Conservation (phyloP, 2,113 vertebrate genomes). For the Glaucidium brasilianum region DNA sequence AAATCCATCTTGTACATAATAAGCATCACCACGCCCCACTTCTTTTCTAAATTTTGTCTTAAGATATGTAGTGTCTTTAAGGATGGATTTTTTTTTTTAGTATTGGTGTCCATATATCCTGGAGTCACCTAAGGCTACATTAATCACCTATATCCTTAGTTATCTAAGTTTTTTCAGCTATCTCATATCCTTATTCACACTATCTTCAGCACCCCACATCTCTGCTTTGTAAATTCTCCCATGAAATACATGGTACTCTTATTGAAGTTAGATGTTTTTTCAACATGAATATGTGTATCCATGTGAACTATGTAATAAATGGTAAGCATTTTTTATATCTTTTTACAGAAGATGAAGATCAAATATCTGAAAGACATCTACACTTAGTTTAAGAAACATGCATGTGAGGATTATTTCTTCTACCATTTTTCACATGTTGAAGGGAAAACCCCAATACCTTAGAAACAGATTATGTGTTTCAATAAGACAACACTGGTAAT, state of each 20-base stretch:
- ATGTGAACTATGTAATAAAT: neutral
- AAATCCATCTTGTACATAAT: neutral
- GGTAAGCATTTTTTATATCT: neutral
- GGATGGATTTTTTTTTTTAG: neutral
- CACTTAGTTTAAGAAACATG: neutral
- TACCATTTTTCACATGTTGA: neutral
- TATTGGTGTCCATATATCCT: neutral
- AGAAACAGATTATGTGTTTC: neutral
- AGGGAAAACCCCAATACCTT: fast-evolving
- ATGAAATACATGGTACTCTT: neutral
- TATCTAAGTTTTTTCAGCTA: neutral
- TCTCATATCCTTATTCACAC: neutral
- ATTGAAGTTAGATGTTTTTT: neutral
- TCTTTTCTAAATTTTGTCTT: neutral
- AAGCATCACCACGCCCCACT: neutral
- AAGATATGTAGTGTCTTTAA: neutral
- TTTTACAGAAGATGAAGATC: neutral
- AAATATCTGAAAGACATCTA: neutral
- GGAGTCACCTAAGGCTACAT: neutral
- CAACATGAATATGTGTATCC: neutral
- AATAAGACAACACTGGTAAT: neutral
- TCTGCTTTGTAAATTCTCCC: neutral
- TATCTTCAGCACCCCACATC: neutral
- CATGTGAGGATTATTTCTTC: neutral
- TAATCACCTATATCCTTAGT: neutral